These are phyloP conservation scores for Stylophora pistillata DNA, from an alignment of 64 coral and sea anemone genomes.

Conservation along the genomic window DNA sequence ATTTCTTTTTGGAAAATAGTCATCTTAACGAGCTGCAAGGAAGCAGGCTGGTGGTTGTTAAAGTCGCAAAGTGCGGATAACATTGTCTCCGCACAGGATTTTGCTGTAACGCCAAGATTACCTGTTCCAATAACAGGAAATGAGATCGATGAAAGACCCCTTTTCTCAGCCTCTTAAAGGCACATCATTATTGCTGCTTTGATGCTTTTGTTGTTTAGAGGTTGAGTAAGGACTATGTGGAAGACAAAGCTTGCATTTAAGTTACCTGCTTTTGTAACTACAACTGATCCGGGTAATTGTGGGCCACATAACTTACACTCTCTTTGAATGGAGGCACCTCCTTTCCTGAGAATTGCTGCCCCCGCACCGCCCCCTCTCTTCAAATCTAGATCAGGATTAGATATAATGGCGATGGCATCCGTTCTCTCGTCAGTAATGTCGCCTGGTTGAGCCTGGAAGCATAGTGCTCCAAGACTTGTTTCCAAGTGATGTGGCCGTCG, in stretches of 20 bases:
- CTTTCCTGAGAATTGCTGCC: constrained; percentile 41
- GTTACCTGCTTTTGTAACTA: constrained; percentile 31
- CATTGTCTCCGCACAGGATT: constrained; percentile 31
- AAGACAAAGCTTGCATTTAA: neutral
- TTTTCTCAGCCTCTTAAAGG: constrained; percentile 31
- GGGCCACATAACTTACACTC: constrained; percentile 15
- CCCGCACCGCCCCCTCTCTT: constrained; percentile 36
- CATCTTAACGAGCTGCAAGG: constrained; percentile 54
- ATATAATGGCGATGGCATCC: constrained; percentile 58
- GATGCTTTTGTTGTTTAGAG: neutral
- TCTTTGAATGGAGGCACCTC: constrained; percentile 14
- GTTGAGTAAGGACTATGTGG: constrained; percentile 34
- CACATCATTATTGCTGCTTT: constrained; percentile 19
- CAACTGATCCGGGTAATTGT: constrained; percentile 39
- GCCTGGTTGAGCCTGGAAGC: constrained; percentile 49
- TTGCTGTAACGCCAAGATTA: constrained; percentile 35
- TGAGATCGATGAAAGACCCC: constrained; percentile 31
- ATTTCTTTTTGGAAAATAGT: constrained; percentile 59
- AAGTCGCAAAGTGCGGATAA: constrained; percentile 28
- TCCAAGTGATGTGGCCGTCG: constrained; percentile 28
- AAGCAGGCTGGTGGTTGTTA: constrained; percentile 17
- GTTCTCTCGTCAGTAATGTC: constrained; percentile 67
- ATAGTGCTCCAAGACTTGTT: constrained; percentile 16
- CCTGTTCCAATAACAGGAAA: constrained; percentile 75
- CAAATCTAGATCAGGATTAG: constrained; percentile 46